Conservation (phyloP, 2,113 vertebrate genomes). For the Nothobranchius kuhntae region DNA sequence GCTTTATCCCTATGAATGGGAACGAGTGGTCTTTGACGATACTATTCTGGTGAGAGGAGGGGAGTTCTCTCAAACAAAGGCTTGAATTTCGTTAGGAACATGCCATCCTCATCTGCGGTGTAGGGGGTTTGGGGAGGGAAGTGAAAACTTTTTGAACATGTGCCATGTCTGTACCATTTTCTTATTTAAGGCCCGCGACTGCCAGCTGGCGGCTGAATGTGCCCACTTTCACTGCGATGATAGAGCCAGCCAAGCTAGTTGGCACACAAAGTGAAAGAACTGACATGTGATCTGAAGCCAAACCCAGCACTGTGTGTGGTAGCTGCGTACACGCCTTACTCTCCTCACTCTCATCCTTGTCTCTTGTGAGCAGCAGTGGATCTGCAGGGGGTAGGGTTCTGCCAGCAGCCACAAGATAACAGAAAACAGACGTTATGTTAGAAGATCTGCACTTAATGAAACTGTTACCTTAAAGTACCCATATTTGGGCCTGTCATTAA, state of each 20-base stretch:
- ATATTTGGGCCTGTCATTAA: neutral
- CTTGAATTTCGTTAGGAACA: conserved; percentile 80
- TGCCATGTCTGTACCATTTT: conserved; percentile 84
- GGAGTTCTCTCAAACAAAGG: conserved; percentile 82
- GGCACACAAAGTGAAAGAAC: conserved; percentile 67
- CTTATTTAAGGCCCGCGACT: conserved; percentile 84
- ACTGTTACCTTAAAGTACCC: neutral
- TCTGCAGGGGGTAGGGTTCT: conserved; percentile 6
- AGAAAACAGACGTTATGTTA: conserved; percentile 1
- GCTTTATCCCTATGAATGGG: conserved; percentile 67
- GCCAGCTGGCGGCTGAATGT: conserved; percentile 86
- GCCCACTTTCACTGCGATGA: conserved; percentile 78
- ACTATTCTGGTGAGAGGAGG: conserved; percentile 82
- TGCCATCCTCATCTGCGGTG: conserved; percentile 82
- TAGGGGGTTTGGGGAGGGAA: conserved; percentile 84
- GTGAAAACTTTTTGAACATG: conserved; percentile 86
- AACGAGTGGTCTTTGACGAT: conserved; percentile 78
- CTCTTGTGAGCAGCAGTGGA: conserved; percentile 30
- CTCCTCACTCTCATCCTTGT: conserved; percentile 19
- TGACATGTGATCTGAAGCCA: conserved; percentile 76
- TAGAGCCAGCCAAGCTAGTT: conserved; percentile 78
- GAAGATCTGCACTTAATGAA: conserved; percentile 11
- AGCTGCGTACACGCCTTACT: conserved; percentile 45
- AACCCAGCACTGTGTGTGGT: conserved; percentile 65
- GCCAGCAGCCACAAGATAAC: conserved; percentile 10